Base-by-base conservation (phyloP, 2,888 invertebrate species). In the Sthenelais limicola region DNA sequence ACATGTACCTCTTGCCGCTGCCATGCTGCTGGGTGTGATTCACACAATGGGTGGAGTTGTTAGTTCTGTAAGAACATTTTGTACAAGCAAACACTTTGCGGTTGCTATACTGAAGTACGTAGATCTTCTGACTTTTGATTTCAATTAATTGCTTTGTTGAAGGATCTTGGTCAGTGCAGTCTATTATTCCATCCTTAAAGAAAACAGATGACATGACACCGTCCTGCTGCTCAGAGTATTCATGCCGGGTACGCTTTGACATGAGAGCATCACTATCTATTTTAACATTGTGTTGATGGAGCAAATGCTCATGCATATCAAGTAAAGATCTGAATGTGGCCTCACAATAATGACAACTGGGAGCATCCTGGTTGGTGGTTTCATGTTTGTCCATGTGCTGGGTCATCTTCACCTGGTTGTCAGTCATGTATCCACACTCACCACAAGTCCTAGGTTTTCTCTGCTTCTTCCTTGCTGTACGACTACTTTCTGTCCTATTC, bases 1-100 rank as follows among this genome's bases (percentile, higher is more conserved):
- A 78, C 49, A 51, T 58, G 69, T 73, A 75, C 49, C 62, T 74
- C 66, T 70, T 73, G 32, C 35, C 43, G 18, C 71, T 32, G 21
- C 76, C 78, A 28, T 78, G 78, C 67, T 83, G 82, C 51, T 77
- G 76, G 15, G 75, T 77, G 74, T 83, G 83, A 72, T 81, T 81
- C 4, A 77, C 72, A 18, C 81, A 79, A 58, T 81, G 80, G 4
- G 82, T 79, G 4, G 81, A 79, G 75, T 82, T 83, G 47, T 72
- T 76, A 66, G 80, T 82, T 49, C 81, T 77, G 72, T 80, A 83
- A 9, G 79, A 72, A 74, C 85, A 85, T 24, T 79, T 79, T 3
- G 54, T 35, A 30, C 78, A 77, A 56, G 58, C 52, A 62, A 72
- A 74, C 24, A 70, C 35, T n/a, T 68, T 71, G 52, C 72, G 70